Conservation (phyloP, 2,888 invertebrate species). For the Dicyrtomina minuta region DNA sequence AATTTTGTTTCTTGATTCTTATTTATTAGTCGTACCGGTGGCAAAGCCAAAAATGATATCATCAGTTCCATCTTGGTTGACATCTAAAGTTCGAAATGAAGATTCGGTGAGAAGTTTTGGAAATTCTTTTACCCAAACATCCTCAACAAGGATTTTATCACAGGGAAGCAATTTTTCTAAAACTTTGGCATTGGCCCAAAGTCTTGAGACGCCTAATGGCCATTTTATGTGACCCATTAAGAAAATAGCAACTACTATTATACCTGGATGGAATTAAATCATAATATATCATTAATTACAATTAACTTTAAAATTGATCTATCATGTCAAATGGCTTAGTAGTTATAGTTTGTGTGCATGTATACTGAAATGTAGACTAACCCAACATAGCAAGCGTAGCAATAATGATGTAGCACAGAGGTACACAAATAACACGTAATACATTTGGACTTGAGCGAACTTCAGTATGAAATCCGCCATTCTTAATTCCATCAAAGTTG, state of each 20-base stretch:
- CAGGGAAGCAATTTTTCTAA: slow-evolving; percentile 62
- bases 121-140: slow-evolving; percentile 69
- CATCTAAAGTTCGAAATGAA: slow-evolving; percentile 69
- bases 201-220: slow-evolving; percentile 64
- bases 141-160: slow-evolving; percentile 62
- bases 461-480: slow-evolving; percentile 58
- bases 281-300: slow-evolving; percentile 22
- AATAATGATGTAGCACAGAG: slow-evolving; percentile 67
- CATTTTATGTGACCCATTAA: slow-evolving; percentile 59
- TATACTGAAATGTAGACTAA: too few relatives aligned
- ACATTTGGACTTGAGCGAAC: slow-evolving; percentile 63
- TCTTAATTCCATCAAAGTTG: slow-evolving; percentile 47
- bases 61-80: slow-evolving; percentile 69
- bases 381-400: slow-evolving; percentile 64
- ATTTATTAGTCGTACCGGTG: slow-evolving; percentile 64
- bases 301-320: too few relatives aligned
- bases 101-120: slow-evolving; percentile 73
- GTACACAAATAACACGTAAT: slow-evolving; percentile 63
- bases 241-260: slow-evolving; percentile 66
- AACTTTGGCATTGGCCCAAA: slow-evolving; percentile 58
- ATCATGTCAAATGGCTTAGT: too few relatives aligned
- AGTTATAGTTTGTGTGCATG: too few relatives aligned
- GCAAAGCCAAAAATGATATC: slow-evolving; percentile 77
- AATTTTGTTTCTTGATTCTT: background rate
- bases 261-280: too few relatives aligned